Conservation (phyloP, 92 coral and sea anemone species). For the Pocillopora grandis region DNA sequence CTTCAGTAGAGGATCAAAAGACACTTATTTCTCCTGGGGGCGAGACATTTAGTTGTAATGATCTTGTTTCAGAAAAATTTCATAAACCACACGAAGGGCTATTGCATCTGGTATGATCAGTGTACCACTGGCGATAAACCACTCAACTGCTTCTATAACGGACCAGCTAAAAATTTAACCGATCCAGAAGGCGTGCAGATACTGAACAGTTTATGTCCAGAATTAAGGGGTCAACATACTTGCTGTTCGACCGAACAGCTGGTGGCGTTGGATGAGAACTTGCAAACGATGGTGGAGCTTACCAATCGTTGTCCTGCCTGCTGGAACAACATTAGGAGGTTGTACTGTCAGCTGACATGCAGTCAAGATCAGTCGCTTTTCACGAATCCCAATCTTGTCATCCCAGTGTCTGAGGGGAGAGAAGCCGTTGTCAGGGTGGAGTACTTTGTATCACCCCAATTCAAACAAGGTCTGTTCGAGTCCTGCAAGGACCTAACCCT, state of each 20-base stretch:
- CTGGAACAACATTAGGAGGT: constrained; percentile 83
- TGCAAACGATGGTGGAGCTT: constrained; percentile 66
- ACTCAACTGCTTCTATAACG: constrained; percentile 84
- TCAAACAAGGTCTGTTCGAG: constrained; percentile 78
- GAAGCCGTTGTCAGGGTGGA: constrained; percentile 22
- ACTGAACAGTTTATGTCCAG: constrained; percentile 71
- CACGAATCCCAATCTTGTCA: constrained; percentile 36
- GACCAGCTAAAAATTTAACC: constrained; percentile 74
- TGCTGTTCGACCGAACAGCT: constrained; percentile 79
- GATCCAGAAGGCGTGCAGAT: constrained; percentile 55
- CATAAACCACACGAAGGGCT: constrained; percentile 74
- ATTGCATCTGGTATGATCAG: constrained; percentile 91
- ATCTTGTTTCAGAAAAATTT: background rate
- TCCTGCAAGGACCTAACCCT: constrained; percentile 89
- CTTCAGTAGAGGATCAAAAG: no score
- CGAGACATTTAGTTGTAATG: no score
- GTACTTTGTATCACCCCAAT: constrained; percentile 60
- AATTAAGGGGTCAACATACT: constrained; percentile 54
- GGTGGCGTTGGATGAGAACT: constrained; percentile 37
- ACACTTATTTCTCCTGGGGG: no score
- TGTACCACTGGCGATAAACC: constrained; percentile 48
- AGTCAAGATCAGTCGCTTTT: constrained; percentile 83
- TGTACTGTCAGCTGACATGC: constrained; percentile 83
- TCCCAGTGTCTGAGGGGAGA: background rate
- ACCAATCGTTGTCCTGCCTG: constrained; percentile 90